Evolutionary conservation across 2,888 invertebrate genomes (phyloP).

Genomic region (Mylabris sibirica): DNA sequence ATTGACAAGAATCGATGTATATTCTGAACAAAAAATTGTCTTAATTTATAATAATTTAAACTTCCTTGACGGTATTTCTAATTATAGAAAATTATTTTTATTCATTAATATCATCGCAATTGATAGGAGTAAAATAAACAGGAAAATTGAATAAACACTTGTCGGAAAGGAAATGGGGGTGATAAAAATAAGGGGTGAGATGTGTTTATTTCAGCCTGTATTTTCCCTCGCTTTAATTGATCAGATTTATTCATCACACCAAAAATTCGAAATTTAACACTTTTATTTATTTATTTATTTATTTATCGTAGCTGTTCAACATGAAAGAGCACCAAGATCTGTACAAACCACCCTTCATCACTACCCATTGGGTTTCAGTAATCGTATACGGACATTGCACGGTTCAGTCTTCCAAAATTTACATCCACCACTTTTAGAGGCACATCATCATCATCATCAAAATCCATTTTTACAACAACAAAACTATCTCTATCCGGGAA

Average conservation of each 20-base stretch:
- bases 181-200: not conserved
- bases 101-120: not conserved
- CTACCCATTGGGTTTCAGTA: constrained; percentile 51
- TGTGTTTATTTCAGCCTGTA: constrained; percentile 30
- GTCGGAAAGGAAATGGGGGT: not conserved
- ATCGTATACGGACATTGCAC: constrained; percentile 52
- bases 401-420: constrained; percentile 51
- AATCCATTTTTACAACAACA: constrained; percentile 56
- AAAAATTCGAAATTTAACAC: constrained; percentile 16
- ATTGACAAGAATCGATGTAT: not conserved
- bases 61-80: not conserved
- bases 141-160: not conserved
- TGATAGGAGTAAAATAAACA: not conserved
- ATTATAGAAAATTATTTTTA: not conserved
- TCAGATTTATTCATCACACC: constrained; percentile 24
- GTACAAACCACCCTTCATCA: constrained; percentile 56
- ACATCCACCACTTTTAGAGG: constrained; percentile 48
- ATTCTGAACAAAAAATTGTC: not conserved
- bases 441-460: constrained; percentile 23
- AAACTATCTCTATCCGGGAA: constrained; percentile 56
- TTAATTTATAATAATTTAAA: constrained; percentile 8
- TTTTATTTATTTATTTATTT: not conserved
- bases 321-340: constrained; percentile 84
- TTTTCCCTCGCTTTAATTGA: constrained; percentile 26
- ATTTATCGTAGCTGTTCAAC: constrained; percentile 78